phyloP scores from a whole-genome alignment of 2,888 invertebrate genomes.

The Himalopsyche tibetana region DNA sequence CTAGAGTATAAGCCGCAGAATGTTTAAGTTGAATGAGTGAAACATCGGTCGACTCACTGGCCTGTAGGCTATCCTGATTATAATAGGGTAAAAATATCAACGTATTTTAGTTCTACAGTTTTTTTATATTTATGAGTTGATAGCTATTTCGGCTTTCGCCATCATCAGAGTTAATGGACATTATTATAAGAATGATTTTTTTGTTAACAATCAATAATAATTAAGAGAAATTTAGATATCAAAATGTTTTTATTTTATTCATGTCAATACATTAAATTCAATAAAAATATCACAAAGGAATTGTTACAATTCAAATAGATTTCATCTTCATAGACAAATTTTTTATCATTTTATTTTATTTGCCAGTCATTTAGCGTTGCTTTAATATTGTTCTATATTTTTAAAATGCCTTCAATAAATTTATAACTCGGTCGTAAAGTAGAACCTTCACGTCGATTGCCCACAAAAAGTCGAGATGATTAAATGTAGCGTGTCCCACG shows the following conservation, averaged over 20 bases:
- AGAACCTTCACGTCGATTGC: constrained; percentile 72
- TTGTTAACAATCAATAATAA: no score
- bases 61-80: no score
- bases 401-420: constrained; percentile 72
- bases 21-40: no score
- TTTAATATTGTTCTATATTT: background rate
- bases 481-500: constrained; percentile 74
- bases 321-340: constrained; percentile 18
- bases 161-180: no score
- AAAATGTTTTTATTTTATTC: constrained; percentile 8
- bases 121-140: no score
- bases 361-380: background rate
- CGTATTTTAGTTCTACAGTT: no score
- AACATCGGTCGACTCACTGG: no score
- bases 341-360: background rate
- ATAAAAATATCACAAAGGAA: background rate
- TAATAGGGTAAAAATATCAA: no score
- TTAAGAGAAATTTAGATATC: background rate
- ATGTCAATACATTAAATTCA: background rate
- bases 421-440: constrained; percentile 75
- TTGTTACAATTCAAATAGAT: constrained; percentile 45
- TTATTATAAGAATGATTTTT: no score
- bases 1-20: no score
- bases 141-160: no score
- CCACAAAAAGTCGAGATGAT: constrained; percentile 79